A percentile compares a stretch with the other conserved stretches of the same genome.
Conservation (phyloP, 2,888 invertebrate genomes). For the Acleris emargana region DNA sequence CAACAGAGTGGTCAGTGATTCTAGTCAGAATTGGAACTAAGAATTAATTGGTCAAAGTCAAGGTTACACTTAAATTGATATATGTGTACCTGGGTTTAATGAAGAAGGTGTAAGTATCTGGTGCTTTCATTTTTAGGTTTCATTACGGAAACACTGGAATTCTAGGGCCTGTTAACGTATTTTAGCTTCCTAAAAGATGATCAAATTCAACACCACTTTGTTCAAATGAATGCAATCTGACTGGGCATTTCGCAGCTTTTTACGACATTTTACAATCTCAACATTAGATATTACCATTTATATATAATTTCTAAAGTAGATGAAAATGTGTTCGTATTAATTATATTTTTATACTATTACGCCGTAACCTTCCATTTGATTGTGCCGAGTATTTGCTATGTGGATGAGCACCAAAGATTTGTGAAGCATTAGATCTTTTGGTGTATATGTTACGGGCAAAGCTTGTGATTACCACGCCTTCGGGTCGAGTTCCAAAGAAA, state of each 20-base stretch:
- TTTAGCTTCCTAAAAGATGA: slow-evolving; percentile 10
- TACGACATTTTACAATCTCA: slow-evolving; percentile 77
- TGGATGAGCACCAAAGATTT: slow-evolving; percentile 83
- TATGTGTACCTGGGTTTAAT: slow-evolving; percentile 21
- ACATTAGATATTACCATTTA: slow-evolving; percentile 72
- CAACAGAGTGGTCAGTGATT: slow-evolving; percentile 61
- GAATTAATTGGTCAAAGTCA: slow-evolving; percentile 46
- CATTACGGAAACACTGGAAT: slow-evolving; percentile 12
- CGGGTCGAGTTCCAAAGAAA: slow-evolving; percentile 21
- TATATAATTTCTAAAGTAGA: slow-evolving; percentile 66
- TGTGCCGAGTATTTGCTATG: slow-evolving; percentile 76
- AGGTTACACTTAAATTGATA: slow-evolving; percentile 25
- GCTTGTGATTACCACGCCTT: neutral
- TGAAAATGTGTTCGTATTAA: slow-evolving; percentile 78
- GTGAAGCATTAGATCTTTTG: slow-evolving; percentile 77
- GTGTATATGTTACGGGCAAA: slow-evolving; percentile 57
- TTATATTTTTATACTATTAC: slow-evolving; percentile 62
- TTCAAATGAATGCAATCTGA: slow-evolving; percentile 65
- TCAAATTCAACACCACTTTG: slow-evolving; percentile 43
- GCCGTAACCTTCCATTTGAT: slow-evolving; percentile 68
- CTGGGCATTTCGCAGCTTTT: slow-evolving; percentile 79
- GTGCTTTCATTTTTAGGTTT: slow-evolving; percentile 30
- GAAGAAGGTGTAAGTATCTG: slow-evolving; percentile 22
- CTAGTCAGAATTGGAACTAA: slow-evolving; percentile 81
- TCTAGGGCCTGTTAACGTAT: slow-evolving; percentile 9